Conservation (phyloP, 1,140 invertebrate species). For the Patella vulgata region DNA sequence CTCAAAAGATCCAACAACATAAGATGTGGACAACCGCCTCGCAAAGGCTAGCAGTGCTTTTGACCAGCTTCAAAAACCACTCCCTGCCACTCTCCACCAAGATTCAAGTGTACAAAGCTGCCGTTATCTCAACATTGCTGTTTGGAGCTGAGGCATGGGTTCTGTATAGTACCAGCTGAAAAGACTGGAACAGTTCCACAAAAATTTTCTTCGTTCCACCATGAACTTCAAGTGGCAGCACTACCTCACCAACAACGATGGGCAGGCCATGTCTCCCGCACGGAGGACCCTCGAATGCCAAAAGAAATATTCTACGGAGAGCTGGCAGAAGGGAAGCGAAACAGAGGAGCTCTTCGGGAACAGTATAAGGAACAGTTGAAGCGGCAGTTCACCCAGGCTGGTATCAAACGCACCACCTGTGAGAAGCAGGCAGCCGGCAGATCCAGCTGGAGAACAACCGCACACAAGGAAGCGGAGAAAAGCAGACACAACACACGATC, state of each 20-base stretch:
- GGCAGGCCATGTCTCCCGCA: constrained; percentile 4
- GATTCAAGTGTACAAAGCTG: constrained; percentile 21
- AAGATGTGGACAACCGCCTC: constrained; percentile 12
- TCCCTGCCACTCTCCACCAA: constrained; percentile 3
- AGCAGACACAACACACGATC: too few species aligned
- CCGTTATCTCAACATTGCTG: constrained; percentile 22
- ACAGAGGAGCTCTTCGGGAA: too few species aligned
- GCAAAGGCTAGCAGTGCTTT: constrained; percentile 25
- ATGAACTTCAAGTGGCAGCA: constrained; percentile 20
- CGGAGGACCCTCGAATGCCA: constrained; percentile 1
- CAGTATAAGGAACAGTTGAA: too few species aligned
- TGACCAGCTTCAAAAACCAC: constrained; percentile 2
- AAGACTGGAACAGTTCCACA: constrained; percentile 26
- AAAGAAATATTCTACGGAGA: constrained; percentile 9
- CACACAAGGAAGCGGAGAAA: too few species aligned
- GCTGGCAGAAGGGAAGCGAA: neutral
- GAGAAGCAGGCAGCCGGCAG: too few species aligned
- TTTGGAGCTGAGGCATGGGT: constrained; percentile 27
- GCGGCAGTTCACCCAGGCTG: too few species aligned
- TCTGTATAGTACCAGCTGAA: constrained; percentile 15
- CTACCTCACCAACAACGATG: constrained; percentile 14
- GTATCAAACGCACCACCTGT: too few species aligned
- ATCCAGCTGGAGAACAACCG: too few species aligned
- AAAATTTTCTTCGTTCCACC: constrained; percentile 12
- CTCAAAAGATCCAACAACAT: constrained; percentile 18